phyloP scores from a whole-genome alignment of 2,888 invertebrate species.

The Ophion costatus region DNA sequence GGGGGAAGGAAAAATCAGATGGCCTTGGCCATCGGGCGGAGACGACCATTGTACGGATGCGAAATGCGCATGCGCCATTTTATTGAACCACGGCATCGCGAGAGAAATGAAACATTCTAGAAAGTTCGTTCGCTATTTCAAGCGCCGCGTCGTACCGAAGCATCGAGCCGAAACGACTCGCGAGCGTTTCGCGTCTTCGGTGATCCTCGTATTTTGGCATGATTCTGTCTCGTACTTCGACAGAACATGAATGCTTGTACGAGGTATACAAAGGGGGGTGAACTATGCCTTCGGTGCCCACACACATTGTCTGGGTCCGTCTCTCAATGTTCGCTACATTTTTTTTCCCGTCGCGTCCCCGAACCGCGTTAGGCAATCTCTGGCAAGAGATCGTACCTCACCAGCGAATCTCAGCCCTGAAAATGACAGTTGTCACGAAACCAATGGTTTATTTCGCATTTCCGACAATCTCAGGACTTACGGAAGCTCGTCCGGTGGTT shows the following conservation, averaged over 20 bases:
- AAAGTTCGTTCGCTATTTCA: constrained; percentile 22
- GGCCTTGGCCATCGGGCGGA: constrained; percentile 56
- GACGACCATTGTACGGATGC: constrained; percentile 68
- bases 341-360: background rate
- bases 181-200: background rate
- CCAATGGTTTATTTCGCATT: background rate
- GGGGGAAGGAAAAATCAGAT: background rate
- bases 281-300: constrained; percentile 93
- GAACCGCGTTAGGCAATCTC: background rate
- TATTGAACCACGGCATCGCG: constrained; percentile 66
- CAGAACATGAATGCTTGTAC: constrained; percentile 91
- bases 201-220: constrained; percentile 90
- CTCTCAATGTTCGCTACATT: constrained; percentile 89
- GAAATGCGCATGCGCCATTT: constrained; percentile 70
- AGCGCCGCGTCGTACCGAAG: background rate
- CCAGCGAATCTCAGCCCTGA: background rate
- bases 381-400: background rate
- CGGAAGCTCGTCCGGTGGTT: constrained; percentile 75
- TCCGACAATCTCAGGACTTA: constrained; percentile 75
- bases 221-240: constrained; percentile 87
- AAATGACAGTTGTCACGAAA: background rate
- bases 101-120: constrained; percentile 26
- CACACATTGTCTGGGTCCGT: constrained; percentile 90
- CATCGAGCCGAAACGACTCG: no score
- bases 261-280: constrained; percentile 87